Evolutionary conservation across 2,113 vertebrate species (phyloP), one percentile per base, ranked within the genome.

Genomic region (Oophaga pumilio): DNA sequence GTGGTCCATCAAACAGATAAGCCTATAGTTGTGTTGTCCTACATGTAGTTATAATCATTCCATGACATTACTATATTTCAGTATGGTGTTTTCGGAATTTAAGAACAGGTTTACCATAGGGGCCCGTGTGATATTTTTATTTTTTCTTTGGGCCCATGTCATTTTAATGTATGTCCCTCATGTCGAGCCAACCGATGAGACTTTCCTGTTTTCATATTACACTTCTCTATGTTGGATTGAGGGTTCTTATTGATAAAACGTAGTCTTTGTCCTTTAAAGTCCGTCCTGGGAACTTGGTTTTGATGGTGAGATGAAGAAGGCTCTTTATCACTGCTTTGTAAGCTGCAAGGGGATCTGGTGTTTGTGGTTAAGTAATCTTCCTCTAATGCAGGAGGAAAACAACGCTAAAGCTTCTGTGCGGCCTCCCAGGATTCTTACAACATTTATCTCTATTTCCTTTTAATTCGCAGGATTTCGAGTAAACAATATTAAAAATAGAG

Each of bases 401-500:
- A 90, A 90, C 89, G 89, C 87, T 89, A 90, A 91, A 91, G 71
- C 71, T 93, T 93, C 93, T 91, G 93, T 93, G 91, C 89, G 91
- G 92, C 93, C 92, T 94, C 90, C 90, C 18, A 94, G 93, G 93
- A 93, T 95, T 92, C 94, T 93, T 92, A 90, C 93, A 92, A 92
- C 94, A 91, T 94, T 93, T 93, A 20, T 94, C 92, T 85, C 80
- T 92, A 92, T 95, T 96, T 95, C 94, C 94, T 94, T 95, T 95
- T 74, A 94, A 94, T 94, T 95, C 93, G 92, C 92, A 92, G 93
- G 93, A 94, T 95, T 96, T 95, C 94, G 94, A 95, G 95, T 95
- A 95, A 96, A 94, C 93, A 93, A 92, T 90, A 92, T 95, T 96
- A 95, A 95, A 95, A 95, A 95, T 95, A 96, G 93, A 92, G 89